Percentiles rank a stretch among this genome's conserved stretches.
Evolutionary conservation across 2,797 vertebrate species (phyloP).

Genomic region (Amazona ochrocephala): DNA sequence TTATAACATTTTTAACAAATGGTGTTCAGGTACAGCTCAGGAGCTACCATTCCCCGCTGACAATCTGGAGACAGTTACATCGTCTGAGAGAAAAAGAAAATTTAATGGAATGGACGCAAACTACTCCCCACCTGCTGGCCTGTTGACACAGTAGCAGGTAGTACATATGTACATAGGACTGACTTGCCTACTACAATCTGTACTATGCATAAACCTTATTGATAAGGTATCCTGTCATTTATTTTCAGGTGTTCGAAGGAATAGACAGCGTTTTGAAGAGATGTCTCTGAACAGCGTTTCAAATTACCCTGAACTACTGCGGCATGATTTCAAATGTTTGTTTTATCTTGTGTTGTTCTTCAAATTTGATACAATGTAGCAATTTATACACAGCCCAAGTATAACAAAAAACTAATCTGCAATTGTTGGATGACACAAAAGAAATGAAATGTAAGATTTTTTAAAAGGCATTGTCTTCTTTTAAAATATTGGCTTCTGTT

Average conservation of each 20-base stretch:
- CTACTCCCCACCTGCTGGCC: rapidly evolving
- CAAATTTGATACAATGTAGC: neutral
- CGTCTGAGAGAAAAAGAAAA: neutral
- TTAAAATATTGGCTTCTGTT: neutral
- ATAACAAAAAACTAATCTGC: neutral
- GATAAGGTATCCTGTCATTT: neutral
- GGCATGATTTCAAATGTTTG: neutral
- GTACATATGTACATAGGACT: neutral
- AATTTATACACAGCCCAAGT: neutral
- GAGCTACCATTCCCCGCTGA: neutral
- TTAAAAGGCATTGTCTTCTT: neutral
- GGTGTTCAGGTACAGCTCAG: neutral
- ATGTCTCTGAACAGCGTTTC: neutral
- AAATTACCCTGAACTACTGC: neutral
- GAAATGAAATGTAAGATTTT: neutral
- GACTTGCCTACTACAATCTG: neutral
- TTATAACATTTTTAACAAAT: neutral
- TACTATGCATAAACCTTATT: neutral
- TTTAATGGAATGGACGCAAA: neutral
- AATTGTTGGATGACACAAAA: neutral
- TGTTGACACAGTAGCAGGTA: neutral
- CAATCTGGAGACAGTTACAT: neutral
- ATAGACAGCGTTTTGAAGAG: neutral
- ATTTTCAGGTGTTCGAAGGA: neutral
- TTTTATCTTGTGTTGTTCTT: neutral